phyloP scores from a whole-genome alignment of 2,113 vertebrate species.

The Zapornia atra region DNA sequence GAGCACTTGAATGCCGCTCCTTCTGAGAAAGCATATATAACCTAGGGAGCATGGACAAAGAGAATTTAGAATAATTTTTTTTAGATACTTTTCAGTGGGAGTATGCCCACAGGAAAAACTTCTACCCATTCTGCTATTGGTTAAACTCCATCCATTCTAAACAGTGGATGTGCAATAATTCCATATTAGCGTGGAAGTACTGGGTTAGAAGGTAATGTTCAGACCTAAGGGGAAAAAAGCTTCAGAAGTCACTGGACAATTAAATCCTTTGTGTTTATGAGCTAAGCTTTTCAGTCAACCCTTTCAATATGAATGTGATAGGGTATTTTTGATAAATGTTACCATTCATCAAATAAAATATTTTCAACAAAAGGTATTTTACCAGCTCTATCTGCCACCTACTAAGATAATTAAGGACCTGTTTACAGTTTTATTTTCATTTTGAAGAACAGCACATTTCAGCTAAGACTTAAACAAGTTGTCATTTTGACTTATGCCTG shows the following conservation, averaged over 20 bases:
- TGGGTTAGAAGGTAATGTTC: background rate
- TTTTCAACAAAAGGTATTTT: background rate
- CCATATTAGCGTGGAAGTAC: background rate
- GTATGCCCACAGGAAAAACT: background rate
- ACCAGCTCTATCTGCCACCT: background rate
- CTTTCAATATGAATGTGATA: background rate
- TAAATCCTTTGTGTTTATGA: background rate
- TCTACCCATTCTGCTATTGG: background rate
- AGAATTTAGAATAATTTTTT: background rate
- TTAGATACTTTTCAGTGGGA: background rate
- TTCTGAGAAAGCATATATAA: background rate
- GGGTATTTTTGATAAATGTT: background rate
- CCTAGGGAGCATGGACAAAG: background rate
- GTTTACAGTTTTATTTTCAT: background rate
- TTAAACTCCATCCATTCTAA: background rate
- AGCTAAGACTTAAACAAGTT: background rate
- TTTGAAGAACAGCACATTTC: background rate
- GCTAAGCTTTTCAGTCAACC: background rate
- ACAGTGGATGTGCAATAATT: background rate
- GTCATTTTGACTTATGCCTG: background rate
- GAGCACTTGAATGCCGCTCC: background rate
- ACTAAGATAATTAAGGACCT: background rate
- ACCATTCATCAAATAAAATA: background rate
- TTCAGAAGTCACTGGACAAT: background rate
- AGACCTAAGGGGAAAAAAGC: background rate